Evolutionary conservation across 2,113 vertebrate species (phyloP).

Genomic region (Athene noctua): DNA sequence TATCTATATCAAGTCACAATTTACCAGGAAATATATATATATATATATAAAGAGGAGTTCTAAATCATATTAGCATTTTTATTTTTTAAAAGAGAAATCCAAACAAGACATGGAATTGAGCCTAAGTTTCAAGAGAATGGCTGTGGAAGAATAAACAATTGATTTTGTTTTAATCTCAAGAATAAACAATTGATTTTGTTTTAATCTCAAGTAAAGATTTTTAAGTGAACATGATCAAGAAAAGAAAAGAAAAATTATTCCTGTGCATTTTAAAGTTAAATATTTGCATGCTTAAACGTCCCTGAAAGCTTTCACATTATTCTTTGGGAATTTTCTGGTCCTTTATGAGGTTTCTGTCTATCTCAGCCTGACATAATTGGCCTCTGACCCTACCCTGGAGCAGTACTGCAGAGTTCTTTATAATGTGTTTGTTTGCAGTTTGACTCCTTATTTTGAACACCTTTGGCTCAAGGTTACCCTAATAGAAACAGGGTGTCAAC

Average conservation of each 20-base stretch:
- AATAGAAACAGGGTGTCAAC: constrained; percentile 56
- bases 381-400: constrained; percentile 42
- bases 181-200: background rate
- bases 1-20: constrained; percentile 53
- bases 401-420: constrained; percentile 41
- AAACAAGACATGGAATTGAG: background rate
- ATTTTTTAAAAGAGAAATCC: background rate
- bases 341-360: background rate
- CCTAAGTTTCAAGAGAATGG: background rate
- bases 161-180: background rate
- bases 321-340: background rate
- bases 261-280: background rate
- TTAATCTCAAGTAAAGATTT: background rate
- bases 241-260: background rate
- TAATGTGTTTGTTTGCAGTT: constrained; percentile 64
- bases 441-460: constrained; percentile 60
- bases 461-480: constrained; percentile 66
- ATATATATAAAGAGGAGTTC: background rate
- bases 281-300: background rate
- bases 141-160: background rate
- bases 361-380: constrained; percentile 26
- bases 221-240: background rate
- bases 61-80: constrained; percentile 13
- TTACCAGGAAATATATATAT: background rate
- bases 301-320: background rate